Evolutionary conservation across 2,797 vertebrate species (phyloP), one percentile per base, ranked within the genome.

Genomic region (Graptemys geographica): DNA sequence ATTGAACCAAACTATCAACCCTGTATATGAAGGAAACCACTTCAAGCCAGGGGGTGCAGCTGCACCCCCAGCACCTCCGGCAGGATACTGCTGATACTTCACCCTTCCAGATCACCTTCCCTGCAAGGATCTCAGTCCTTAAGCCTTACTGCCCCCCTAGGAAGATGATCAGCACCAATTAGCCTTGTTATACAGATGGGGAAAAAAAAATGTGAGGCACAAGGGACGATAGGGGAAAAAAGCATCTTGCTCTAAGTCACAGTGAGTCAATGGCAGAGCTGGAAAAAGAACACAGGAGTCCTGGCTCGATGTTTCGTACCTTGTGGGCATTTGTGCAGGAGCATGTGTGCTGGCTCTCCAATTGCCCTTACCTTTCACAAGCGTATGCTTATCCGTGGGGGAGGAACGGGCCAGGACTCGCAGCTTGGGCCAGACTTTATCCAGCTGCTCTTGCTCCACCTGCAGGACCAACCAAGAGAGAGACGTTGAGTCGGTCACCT

Each of bases 401-500:
- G 99, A 99, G 0, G 99, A 99, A 10, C 99, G 99, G 0, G 99
- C 99, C 96, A 99, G 98, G 84, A 99, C 99, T 0, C 99, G 99
- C 52, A 99, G 98, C 93, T 99, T 99, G 78, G 99, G 99, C 99
- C 99, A 99, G 85, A 99, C 98, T 96, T 99, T 99, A 97, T 99
- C 99, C 96, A 99, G 98, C 91, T 99, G 99, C 56, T 99, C 99
- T 97, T 99, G 99, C 57, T 99, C 99, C 78, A 99, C 99, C 99
- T 99, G 88, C 19, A 7, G 74, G 28, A 56, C 2, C 79, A 27
- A 53, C 47, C 3, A 11, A 0, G 0, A 0, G 4, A 88, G 83
- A 96, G 86, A 47, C 31, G 31, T 5, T 31, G 69, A 81, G n/a
- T 62, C n/a, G 44, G n/a, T 53, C 51, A 81, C 81, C 52, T 65